phyloP scores from a whole-genome alignment of 2,797 vertebrate genomes.

The Lutjanus campechanus region DNA sequence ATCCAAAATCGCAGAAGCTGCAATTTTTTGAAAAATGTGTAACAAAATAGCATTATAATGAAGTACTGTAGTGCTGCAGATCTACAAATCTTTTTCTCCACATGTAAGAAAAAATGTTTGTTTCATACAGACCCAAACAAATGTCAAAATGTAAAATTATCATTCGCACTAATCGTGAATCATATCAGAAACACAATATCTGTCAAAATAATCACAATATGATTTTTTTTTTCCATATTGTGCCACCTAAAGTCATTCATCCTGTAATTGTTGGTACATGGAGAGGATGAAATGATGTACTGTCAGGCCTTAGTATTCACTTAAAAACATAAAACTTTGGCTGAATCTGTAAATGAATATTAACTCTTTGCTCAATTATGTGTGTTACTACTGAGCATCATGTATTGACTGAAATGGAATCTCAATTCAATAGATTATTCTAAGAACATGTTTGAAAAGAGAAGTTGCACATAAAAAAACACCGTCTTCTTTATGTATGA shows the following conservation, averaged over 20 bases:
- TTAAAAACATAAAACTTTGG: background rate
- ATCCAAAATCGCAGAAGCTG: too few species aligned
- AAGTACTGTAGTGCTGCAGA: too few species aligned
- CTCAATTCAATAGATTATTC: constrained; percentile 11
- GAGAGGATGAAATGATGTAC: background rate
- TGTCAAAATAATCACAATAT: too few species aligned
- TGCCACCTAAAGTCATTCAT: background rate
- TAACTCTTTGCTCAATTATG: constrained; percentile 7
- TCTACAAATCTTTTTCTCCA: too few species aligned
- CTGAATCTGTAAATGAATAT: constrained; percentile 14
- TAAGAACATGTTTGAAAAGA: constrained; percentile 3
- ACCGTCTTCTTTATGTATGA: background rate
- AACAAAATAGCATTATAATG: too few species aligned
- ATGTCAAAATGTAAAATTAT: too few species aligned
- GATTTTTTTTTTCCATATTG: too few species aligned
- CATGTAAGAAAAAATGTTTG: too few species aligned
- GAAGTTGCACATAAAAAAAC: constrained; percentile 1
- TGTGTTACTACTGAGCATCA: constrained; percentile 31
- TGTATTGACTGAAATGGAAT: constrained; percentile 16
- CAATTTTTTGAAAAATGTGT: too few species aligned
- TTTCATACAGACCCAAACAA: too few species aligned
- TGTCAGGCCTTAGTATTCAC: background rate
- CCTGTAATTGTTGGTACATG: background rate
- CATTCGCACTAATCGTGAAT: too few species aligned
- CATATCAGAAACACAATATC: too few species aligned